Conservation (phyloP, 2,113 vertebrate genomes). For the Lophochroa leadbeateri region DNA sequence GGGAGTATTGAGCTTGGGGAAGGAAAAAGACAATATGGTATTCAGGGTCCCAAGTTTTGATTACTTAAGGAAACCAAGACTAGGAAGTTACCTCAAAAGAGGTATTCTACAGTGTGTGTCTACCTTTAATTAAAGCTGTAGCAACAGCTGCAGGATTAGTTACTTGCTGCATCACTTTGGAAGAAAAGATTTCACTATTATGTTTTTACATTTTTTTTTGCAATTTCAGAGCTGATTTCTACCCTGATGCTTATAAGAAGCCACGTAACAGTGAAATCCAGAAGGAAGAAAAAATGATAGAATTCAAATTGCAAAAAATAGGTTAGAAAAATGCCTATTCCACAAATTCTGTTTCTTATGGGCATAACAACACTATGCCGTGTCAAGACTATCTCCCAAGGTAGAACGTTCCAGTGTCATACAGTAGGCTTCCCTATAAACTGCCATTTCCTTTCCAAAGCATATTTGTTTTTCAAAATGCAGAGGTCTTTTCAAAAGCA, state of each 20-base stretch:
- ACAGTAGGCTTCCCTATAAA: background rate
- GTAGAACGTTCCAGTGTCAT: background rate
- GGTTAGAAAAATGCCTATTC: background rate
- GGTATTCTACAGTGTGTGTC: background rate
- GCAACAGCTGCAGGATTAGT: background rate
- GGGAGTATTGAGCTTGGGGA: background rate
- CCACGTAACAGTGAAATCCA: background rate
- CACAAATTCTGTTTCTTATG: background rate
- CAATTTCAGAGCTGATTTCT: background rate
- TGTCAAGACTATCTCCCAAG: background rate
- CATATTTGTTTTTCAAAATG: background rate
- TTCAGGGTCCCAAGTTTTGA: background rate
- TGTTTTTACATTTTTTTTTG: background rate
- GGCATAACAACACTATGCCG: background rate
- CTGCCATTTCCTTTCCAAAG: background rate
- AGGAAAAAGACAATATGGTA: background rate
- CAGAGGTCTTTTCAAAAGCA: constrained; percentile 7
- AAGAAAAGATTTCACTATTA: background rate
- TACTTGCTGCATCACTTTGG: background rate
- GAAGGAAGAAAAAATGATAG: background rate
- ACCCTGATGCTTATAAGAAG: background rate
- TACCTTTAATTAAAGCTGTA: background rate
- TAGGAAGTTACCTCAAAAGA: background rate
- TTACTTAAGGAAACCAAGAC: background rate
- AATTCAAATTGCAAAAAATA: background rate